phyloP scores from a whole-genome alignment of 2,113 vertebrate species.

The Sphyrna mokarran region DNA sequence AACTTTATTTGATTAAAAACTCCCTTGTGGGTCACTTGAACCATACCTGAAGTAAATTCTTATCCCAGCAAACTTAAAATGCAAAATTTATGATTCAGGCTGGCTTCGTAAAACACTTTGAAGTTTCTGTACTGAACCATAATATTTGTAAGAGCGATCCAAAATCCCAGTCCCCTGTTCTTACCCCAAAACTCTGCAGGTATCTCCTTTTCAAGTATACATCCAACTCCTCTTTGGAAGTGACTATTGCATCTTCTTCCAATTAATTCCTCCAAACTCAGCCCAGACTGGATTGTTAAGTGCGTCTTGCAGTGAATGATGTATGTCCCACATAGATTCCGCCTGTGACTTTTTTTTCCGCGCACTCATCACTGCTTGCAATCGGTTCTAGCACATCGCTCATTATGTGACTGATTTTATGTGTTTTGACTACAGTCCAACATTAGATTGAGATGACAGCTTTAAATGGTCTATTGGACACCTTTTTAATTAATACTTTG shows the following conservation, averaged over 20 bases:
- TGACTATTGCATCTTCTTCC: background rate
- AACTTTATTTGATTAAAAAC: no score
- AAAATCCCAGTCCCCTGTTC: background rate
- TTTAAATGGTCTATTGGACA: slow-evolving; percentile 33
- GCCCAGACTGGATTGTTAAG: background rate
- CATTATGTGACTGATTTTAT: slow-evolving; percentile 12
- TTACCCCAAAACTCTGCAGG: background rate
- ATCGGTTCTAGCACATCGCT: background rate
- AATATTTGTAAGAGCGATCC: background rate
- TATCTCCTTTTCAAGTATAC: background rate
- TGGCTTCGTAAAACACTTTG: no score
- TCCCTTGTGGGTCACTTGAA: no score
- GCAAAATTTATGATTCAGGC: no score
- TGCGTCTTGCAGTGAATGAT: background rate
- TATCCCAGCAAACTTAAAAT: no score
- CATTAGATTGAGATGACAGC: slow-evolving; percentile 24
- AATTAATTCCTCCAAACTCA: background rate
- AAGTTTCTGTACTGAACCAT: no score
- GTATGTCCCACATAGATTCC: background rate
- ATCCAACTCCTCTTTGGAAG: background rate
- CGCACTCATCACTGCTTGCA: background rate
- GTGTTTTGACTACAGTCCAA: slow-evolving; percentile 30
- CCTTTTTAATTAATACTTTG: slow-evolving; percentile 30
- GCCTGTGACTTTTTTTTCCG: background rate
- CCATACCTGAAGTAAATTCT: no score